Evolutionary conservation across 1,140 invertebrate species (phyloP).

Genomic region (Sitophilus oryzae): DNA sequence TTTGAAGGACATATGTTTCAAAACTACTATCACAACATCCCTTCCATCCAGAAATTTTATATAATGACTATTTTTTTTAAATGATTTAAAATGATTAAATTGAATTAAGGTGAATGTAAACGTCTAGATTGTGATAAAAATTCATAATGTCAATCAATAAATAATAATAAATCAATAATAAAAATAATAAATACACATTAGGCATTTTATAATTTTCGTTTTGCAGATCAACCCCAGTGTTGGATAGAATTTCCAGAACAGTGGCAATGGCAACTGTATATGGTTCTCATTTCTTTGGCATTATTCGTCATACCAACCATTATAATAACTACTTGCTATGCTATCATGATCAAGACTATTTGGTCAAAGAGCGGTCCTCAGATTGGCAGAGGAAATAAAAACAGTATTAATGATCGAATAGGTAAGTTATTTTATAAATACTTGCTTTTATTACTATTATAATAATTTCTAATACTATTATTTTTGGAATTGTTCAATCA

Average conservation of each 20-base stretch:
- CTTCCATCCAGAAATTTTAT: no score
- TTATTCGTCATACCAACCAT: constrained; percentile 84
- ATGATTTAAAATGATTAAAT: no score
- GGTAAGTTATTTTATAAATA: constrained; percentile 16
- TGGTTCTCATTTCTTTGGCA: constrained; percentile 74
- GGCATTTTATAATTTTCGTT: no score
- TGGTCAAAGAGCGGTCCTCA: constrained; percentile 69
- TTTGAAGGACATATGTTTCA: no score
- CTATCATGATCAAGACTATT: constrained; percentile 86
- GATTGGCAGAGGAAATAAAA: constrained; percentile 40
- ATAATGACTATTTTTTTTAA: no score
- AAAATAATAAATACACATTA: no score
- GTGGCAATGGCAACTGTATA: constrained; percentile 82
- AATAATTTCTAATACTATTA: no score
- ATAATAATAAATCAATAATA: no score
- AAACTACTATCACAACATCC: no score
- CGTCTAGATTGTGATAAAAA: not conserved
- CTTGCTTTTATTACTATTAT: no score
- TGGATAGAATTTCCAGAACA: constrained; percentile 76
- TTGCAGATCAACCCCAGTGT: constrained; percentile 70
- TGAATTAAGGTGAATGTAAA: not conserved
- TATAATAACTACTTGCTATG: constrained; percentile 86
- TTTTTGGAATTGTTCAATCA: no score
- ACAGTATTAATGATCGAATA: constrained; percentile 13
- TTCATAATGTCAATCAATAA: no score